These are phyloP conservation scores for Stegophylla sp. DNA, from an alignment of 2,888 invertebrate species.

Conservation along the genomic window DNA sequence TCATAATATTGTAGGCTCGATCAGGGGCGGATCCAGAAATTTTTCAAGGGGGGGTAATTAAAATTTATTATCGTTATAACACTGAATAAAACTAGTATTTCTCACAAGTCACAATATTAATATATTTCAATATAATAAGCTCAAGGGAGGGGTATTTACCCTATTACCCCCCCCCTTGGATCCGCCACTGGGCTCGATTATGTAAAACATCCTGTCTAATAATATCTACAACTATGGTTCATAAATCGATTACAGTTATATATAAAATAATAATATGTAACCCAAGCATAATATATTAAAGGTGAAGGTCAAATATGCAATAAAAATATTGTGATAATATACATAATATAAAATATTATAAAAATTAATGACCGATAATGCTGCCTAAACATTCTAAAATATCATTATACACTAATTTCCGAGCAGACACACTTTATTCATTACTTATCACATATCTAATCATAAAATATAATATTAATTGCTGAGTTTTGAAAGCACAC, in stretches of 20 bases:
- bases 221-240: slow-evolving; percentile 5
- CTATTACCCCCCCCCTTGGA: no score
- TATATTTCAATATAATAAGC: no score
- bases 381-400: background rate
- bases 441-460: background rate
- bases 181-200: no score
- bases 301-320: slow-evolving; percentile 24
- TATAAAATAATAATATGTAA: background rate
- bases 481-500: background rate
- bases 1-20: no score
- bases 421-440: background rate
- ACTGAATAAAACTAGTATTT: no score
- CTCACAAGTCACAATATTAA: no score
- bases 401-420: background rate
- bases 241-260: slow-evolving; percentile 19
- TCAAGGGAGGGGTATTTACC: no score
- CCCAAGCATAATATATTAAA: background rate
- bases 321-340: slow-evolving; percentile 1
- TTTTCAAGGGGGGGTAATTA: no score
- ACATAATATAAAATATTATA: no score
- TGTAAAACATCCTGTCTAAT: background rate
- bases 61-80: no score
- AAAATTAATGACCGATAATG: background rate
- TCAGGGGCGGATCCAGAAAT: no score
- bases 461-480: background rate